A percentile compares a stretch with the other conserved stretches of the same genome.
Evolutionary conservation across 2,888 invertebrate genomes (phyloP).

Genomic region (Synergus itoensis): DNA sequence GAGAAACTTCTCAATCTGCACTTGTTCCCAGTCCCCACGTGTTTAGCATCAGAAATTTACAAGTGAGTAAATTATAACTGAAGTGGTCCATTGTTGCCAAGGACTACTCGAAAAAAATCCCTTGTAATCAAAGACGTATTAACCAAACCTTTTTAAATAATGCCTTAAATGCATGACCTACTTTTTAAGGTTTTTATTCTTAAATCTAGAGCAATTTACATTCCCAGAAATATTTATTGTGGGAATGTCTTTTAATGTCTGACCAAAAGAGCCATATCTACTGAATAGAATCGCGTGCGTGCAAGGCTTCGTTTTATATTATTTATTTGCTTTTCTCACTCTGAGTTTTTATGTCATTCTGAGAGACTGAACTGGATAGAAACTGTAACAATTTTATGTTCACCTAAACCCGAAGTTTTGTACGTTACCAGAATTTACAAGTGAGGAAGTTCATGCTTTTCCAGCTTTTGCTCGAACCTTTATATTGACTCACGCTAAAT

Average conservation of each 20-base stretch:
- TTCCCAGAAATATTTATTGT: not conserved
- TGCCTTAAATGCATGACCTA: not conserved
- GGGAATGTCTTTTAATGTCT: conserved; percentile 9
- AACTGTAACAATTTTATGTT: not conserved
- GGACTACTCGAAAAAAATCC: not conserved
- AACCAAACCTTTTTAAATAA: not conserved
- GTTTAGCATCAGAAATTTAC: not conserved
- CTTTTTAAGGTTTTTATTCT: not conserved
- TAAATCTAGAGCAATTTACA: not conserved
- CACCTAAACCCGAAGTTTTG: not conserved
- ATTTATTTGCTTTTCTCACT: not conserved
- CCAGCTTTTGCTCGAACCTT: not conserved
- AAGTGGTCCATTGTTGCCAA: not conserved
- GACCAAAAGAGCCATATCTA: not conserved
- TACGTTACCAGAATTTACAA: not conserved
- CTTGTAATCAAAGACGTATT: not conserved
- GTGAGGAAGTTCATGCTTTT: not conserved
- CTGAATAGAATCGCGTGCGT: not conserved
- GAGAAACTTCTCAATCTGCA: too few relatives aligned
- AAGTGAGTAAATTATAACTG: not conserved
- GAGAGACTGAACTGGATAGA: not conserved
- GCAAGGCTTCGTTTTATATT: not conserved
- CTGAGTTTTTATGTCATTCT: not conserved
- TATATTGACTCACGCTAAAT: not conserved
- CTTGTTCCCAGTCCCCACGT: not conserved